Base-by-base conservation (phyloP, 2,113 vertebrate genomes). In the Phylloscopus trochiloides region DNA sequence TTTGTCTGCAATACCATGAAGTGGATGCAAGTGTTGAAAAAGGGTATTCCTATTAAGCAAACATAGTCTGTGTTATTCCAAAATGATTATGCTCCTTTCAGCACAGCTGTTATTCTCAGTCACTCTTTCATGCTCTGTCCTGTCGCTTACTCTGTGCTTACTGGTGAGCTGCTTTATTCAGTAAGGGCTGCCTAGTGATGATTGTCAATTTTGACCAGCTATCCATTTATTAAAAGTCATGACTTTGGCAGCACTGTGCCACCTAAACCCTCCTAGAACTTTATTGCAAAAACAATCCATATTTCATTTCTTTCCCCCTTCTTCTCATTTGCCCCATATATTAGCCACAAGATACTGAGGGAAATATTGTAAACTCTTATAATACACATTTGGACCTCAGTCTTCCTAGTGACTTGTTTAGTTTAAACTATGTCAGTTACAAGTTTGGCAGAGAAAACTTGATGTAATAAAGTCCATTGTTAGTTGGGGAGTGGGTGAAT, bases 391-490 rank as follows among this genome's bases (percentile, higher is more conserved):
- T 92, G 80, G 31, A 34, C 74, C 83, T 88, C 82, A 79, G 65
- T 91, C 65, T 72, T 97, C 68, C 82, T 77, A 83, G 83, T 73
- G 82, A 83, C 66, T 91, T 85, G 86, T 93, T 96, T 94, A 84
- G 81, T 94, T 90, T 73, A 82, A 94, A 92, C 87, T 86, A 93
- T 97, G 96, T 95, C 95, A 93, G 94, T 97, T 95, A 91, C 66
- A 92, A 93, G 59, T 92, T 90, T 83, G 63, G 78, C 66, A 76
- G 91, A 70, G 81, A 93, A 93, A 73, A 90, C 19, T 65, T 88
- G 51, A 54, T 91, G 94, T 91, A 90, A 94, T 96, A 89, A 91
- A 94, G 90, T 95, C 83, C 95, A 96, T 96, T 96, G 93, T 97
- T 98, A 95, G 94, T 79, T 94, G 43, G 57, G 55, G 86, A 96